Percentiles rank a stretch among this genome's conserved stretches.
These are phyloP conservation scores for Siphonodentalium dalli DNA, from an alignment of 2,888 invertebrate genomes.

Conservation along the genomic window DNA sequence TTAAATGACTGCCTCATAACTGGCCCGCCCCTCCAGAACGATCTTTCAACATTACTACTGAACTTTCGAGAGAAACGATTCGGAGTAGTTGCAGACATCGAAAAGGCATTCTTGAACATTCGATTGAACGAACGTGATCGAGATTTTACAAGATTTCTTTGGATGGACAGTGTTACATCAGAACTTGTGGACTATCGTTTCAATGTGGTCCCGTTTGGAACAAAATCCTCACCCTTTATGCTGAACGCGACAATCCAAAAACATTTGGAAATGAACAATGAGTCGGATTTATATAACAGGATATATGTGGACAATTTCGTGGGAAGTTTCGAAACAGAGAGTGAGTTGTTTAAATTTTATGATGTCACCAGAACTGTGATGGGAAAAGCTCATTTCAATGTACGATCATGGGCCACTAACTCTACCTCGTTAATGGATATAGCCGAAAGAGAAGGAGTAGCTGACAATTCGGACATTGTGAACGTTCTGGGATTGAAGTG, in stretches of 20 bases:
- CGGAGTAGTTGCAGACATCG: conserved; percentile 23
- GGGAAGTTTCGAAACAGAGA: conserved; percentile 12
- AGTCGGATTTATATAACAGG: neutral
- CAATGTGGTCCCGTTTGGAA: conserved; percentile 22
- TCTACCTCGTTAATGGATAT: neutral
- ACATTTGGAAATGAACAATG: conserved; percentile 13
- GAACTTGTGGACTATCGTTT: conserved; percentile 15
- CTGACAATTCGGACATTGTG: too few species aligned
- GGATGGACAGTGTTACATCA: conserved; percentile 22
- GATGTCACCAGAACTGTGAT: conserved; percentile 6
- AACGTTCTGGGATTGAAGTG: neutral
- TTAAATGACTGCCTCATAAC: conserved; percentile 27
- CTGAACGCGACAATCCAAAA: conserved; percentile 20
- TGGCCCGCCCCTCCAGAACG: conserved; percentile 21
- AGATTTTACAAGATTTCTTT: conserved; percentile 23
- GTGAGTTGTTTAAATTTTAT: conserved; percentile 5
- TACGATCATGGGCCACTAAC: conserved; percentile 25
- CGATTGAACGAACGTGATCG: conserved; percentile 14
- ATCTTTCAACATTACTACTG: conserved; percentile 20
- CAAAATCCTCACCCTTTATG: conserved; percentile 24
- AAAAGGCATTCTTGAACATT: conserved; percentile 23
- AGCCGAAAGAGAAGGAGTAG: conserved; percentile 8
- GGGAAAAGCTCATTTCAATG: conserved; percentile 14
- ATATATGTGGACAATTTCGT: conserved; percentile 27
- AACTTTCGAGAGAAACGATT: conserved; percentile 19